Evolutionary conservation across 1,140 invertebrate genomes (phyloP).

Genomic region (Diorhabda sublineata): DNA sequence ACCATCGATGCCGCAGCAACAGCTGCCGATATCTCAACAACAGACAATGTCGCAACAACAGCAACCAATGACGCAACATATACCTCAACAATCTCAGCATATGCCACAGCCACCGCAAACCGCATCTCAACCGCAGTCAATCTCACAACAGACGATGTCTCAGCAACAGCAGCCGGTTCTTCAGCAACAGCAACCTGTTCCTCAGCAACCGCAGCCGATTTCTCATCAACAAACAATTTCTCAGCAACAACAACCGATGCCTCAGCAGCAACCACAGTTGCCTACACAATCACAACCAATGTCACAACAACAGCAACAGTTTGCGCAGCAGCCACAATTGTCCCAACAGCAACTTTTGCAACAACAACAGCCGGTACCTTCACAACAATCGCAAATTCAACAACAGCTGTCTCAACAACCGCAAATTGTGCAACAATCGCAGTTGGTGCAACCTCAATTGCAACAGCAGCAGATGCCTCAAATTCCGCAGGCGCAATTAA

Average conservation of each 20-base stretch:
- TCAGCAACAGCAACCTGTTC: slow-evolving; percentile 7
- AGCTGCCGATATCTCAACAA: slow-evolving; percentile 7
- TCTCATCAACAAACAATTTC: slow-evolving; percentile 15
- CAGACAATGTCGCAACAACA: not conserved
- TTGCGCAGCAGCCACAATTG: not conserved
- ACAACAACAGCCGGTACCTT: slow-evolving; percentile 13
- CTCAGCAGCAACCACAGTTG: not conserved
- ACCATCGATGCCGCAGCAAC: not conserved
- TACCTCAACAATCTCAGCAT: not conserved
- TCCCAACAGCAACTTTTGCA: slow-evolving; percentile 11
- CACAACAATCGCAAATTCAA: slow-evolving; percentile 3
- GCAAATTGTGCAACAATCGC: slow-evolving; percentile 5
- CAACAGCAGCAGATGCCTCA: slow-evolving; percentile 14
- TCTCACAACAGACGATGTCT: not conserved
- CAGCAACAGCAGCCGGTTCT: slow-evolving; percentile 1
- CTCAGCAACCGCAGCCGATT: slow-evolving; percentile 17
- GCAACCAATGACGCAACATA: not conserved
- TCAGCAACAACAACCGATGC: slow-evolving; percentile 11
- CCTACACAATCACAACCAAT: not conserved
- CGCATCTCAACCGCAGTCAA: not conserved
- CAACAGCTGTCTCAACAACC: slow-evolving; percentile 11
- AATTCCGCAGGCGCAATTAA: not conserved
- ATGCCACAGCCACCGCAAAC: not conserved
- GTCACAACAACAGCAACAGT: not conserved
- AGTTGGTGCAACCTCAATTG: slow-evolving; percentile 6